Evolutionary conservation across 2,797 vertebrate genomes (phyloP), one percentile per base, ranked within the genome.

Genomic region (Anomalospiza imberbis): DNA sequence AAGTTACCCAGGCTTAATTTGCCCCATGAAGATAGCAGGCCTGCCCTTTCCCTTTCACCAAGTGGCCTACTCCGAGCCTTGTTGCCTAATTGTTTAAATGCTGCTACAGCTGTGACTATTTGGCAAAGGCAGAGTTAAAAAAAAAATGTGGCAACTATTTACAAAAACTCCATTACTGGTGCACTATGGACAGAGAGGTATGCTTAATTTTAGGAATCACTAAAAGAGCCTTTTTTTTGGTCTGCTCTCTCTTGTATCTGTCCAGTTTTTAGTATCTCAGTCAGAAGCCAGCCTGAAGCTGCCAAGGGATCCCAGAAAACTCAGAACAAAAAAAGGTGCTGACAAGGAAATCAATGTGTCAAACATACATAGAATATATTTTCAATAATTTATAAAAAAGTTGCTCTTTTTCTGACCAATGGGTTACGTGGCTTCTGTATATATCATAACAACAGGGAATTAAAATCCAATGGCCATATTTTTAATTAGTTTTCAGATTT

Each of bases 121-220:
- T 50, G 20, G 18, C 21, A 85, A 80, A 57, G 36, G 14, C 7
- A 67, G 9, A 57, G 13, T 61, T 62, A 17, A 71, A 77, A 57
- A 45, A 32, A 0, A 13, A 54, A 7, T 2, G 28, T 12, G 13
- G 17, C 16, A 94, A 17, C 26, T 75, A 25, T 50, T 77, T 4
- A 4, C 65, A 89, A 88, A 84, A 57, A 3, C 0, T 1, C 14
- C 0, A 0, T 50, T 68, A 32, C 10, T 32, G 21, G 17, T 57
- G n/a, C 28, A 38, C 18, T 54, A 11, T 4, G 9, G 57, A 60
- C 34, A 88, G n/a, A 77, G 10, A 79, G 17, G 5, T 45, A 34
- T 16, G 25, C 19, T 62, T 65, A 14, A 7, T 62, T 91, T 72
- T 18, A 74, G 20, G 25, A 77, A 76, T 44, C 36, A 60, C 29